phyloP scores from a whole-genome alignment of 2,888 invertebrate genomes.

The Automeris io region DNA sequence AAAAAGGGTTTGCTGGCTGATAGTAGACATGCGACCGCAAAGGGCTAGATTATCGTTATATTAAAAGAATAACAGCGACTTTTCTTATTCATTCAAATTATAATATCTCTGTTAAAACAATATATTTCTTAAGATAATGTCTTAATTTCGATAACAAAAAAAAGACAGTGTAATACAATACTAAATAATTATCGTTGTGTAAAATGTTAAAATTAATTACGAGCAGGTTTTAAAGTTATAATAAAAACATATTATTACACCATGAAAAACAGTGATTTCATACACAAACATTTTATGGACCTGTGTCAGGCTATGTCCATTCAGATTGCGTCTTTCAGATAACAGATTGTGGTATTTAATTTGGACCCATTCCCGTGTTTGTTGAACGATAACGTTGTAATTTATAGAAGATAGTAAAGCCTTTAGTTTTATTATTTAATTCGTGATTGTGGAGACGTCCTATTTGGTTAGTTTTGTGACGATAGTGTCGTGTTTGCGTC shows the following conservation, averaged over 20 bases:
- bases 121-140: no score
- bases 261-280: constrained; percentile 1
- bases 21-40: no score
- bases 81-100: no score
- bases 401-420: constrained; percentile 67
- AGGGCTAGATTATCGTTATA: no score
- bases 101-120: no score
- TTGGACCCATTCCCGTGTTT: constrained; percentile 50
- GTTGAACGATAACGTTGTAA: constrained; percentile 54
- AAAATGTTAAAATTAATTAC: no score
- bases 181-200: no score
- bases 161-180: no score
- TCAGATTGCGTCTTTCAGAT: constrained; percentile 56
- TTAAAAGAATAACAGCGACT: no score
- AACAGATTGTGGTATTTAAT: constrained; percentile 62
- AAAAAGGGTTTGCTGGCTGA: no score
- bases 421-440: constrained; percentile 62
- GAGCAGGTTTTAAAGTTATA: not conserved
- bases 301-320: constrained; percentile 64
- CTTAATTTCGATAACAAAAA: no score
- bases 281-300: not conserved
- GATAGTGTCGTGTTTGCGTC: constrained; percentile 35
- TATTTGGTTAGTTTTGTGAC: constrained; percentile 45
- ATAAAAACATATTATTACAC: not conserved
- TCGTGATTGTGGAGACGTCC: constrained; percentile 49